Base-by-base conservation (phyloP, 2,888 invertebrate species). In the Penaeus monodon region DNA sequence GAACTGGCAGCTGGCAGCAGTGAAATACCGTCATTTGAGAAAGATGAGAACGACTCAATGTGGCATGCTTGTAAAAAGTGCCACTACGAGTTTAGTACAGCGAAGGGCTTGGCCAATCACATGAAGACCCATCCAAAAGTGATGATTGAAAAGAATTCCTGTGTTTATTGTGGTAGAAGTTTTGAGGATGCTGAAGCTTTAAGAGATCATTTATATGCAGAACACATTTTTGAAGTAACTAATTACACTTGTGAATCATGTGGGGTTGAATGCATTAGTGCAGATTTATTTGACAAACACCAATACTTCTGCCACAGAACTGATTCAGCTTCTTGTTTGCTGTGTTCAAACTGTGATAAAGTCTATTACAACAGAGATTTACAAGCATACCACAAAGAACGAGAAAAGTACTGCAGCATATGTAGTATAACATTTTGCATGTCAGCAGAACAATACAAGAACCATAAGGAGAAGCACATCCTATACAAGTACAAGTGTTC, bases 311-410 rank as follows among this genome's bases (percentile, higher is more conserved):
- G 80, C 38, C 80, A 80, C 29, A 64, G 80, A 12, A 80, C 63
- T 20, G 63, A 66, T 29, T 63, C 27, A n/a, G 38, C 80, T 24
- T 65, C 64, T n/a, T 65, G 80, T 65, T 65, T 80, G 33, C 29
- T 80, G n/a, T 80, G 80, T n/a, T 65, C 80, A 33, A 80, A 65
- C 33, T 80, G 80, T 80, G 80, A 80, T 64, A 80, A 80, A 80
- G 80, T 80, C 10, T 80, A 65, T 29, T 80, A 80, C 33, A 65
- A 80, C 22, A 57, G 29, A 38, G 80, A 80, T n/a, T 64, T 80
- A 20, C 65, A 33, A 17, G 20, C 38, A 12, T 80, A 80, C 57
- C 80, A 80, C 80, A 80, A 65, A 64, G 65, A 64, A 7, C 65
- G 65, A 65, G 33, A 29, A 65, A 80, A 80, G 33, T 65, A 80